Conservation (phyloP, 1,140 invertebrate genomes). For the Marisa cornuarietis region DNA sequence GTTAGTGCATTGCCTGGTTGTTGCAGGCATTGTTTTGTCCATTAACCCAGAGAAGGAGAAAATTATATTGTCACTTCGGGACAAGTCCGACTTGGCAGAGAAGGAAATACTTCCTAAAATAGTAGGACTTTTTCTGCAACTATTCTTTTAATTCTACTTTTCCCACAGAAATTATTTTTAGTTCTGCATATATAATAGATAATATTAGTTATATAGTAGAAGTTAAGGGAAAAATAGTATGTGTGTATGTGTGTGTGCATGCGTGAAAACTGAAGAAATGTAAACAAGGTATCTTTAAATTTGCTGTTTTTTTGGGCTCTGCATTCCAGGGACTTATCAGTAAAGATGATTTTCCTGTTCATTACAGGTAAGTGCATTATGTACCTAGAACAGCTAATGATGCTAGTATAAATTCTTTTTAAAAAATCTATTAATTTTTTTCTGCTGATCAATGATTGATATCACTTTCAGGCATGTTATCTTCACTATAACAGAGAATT, state of each 20-base stretch:
- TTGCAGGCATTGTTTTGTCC: conserved; percentile 83
- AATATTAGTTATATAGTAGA: no score
- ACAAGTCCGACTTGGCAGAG: conserved; percentile 74
- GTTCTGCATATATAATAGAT: neutral
- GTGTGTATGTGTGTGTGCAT: neutral
- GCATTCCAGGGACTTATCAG: conserved; percentile 79
- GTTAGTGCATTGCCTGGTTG: neutral
- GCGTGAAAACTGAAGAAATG: neutral
- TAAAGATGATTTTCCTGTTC: conserved; percentile 83
- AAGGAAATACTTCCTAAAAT: conserved; percentile 35
- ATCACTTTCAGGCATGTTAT: no score
- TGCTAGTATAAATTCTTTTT: neutral
- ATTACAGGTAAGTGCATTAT: conserved; percentile 79
- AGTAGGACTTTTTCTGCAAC: conserved; percentile 9
- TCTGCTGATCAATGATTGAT: no score
- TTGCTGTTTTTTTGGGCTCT: neutral
- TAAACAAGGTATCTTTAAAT: no score
- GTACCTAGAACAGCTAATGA: no score
- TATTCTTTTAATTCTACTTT: neutral
- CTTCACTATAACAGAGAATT: no score
- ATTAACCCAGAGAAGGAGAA: conserved; percentile 87
- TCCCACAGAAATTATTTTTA: neutral
- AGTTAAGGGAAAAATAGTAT: neutral
- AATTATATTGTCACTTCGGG: conserved; percentile 86
- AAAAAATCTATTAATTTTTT: no score